A percentile compares a stretch with the other conserved stretches of the same genome.
These are phyloP conservation scores for Mus minutoides DNA, from an alignment of 2,797 vertebrate species.

Conservation along the genomic window DNA sequence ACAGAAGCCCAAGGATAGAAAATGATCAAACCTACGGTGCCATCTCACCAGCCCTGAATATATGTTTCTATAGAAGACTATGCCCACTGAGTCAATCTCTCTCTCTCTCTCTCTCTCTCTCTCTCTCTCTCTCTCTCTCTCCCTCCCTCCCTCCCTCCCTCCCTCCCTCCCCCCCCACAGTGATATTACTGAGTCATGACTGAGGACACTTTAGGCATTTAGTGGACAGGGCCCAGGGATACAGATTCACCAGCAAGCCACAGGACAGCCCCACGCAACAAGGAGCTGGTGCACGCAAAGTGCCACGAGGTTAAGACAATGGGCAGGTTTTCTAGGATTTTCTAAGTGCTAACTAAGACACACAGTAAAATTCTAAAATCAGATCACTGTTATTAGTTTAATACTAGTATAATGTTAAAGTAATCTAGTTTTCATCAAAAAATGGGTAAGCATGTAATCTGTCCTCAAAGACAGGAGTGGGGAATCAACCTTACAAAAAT, in stretches of 20 bases:
- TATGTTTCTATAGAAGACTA: too few species aligned
- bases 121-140: background rate
- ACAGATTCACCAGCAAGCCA: background rate
- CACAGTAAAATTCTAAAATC: background rate
- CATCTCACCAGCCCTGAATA: too few species aligned
- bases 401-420: background rate
- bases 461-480: background rate
- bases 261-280: accelerated
- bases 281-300: background rate
- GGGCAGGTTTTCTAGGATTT: background rate
- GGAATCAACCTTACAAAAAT: background rate
- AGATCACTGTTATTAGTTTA: background rate
- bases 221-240: background rate
- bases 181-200: background rate
- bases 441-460: background rate
- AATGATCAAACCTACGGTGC: background rate
- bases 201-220: background rate
- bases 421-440: background rate
- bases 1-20: background rate
- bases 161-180: background rate
- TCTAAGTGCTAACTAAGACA: background rate
- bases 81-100: too few species aligned
- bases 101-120: too few species aligned
- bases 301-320: background rate
- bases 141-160: too few species aligned